These are phyloP conservation scores for Ellobium chinense DNA, from an alignment of 2,888 invertebrate species.

Conservation along the genomic window DNA sequence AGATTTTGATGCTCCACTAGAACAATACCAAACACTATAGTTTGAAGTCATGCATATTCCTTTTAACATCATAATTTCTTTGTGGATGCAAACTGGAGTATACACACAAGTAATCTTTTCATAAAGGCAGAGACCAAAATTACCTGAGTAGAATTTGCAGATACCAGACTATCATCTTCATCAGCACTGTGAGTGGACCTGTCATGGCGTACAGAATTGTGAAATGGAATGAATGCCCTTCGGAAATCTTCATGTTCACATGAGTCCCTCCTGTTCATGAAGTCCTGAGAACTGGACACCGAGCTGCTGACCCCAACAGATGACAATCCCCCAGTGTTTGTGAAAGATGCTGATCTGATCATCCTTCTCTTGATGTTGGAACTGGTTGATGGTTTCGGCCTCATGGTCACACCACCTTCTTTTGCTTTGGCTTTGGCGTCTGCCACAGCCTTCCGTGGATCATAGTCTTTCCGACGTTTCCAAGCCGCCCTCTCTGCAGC, in stretches of 20 bases:
- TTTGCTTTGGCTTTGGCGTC: conserved; percentile 82
- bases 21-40: too few relatives aligned
- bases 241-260: conserved; percentile 56
- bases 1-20: too few relatives aligned
- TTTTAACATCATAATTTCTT: too few relatives aligned
- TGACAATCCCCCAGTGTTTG: conserved; percentile 61
- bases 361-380: conserved; percentile 56
- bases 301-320: conserved; percentile 55
- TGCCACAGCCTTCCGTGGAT: conserved; percentile 95
- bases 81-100: too few relatives aligned
- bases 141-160: conserved; percentile 38
- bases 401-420: conserved; percentile 45
- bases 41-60: too few relatives aligned
- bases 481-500: conserved; percentile 93
- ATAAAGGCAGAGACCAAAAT: too few relatives aligned
- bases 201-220: conserved; percentile 47
- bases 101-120: too few relatives aligned
- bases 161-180: conserved; percentile 58
- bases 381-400: conserved; percentile 44
- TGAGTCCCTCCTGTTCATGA: conserved; percentile 57
- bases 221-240: conserved; percentile 53
- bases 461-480: conserved; percentile 96
- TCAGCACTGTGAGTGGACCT: conserved; percentile 62
- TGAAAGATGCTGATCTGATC: conserved; percentile 70
- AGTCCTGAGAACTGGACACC: conserved; percentile 63